phyloP scores from a whole-genome alignment of 2,888 invertebrate species.

The Dasypolia templi region DNA sequence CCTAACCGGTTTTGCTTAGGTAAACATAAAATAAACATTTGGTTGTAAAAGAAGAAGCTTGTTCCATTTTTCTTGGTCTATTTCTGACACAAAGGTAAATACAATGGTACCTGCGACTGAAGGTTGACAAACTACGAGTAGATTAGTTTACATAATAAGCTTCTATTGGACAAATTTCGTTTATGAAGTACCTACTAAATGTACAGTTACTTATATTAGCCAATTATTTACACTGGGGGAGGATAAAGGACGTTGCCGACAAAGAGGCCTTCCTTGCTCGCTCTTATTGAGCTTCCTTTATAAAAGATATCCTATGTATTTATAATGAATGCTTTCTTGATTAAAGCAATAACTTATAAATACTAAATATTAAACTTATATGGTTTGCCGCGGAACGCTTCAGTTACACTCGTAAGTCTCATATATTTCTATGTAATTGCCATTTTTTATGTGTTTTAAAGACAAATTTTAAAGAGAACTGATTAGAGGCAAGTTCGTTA shows the following conservation, averaged over 20 bases:
- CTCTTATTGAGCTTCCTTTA: constrained; percentile 52
- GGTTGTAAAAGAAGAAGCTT: constrained; percentile 22
- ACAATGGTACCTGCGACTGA: constrained; percentile 26
- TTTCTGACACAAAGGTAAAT: constrained; percentile 40
- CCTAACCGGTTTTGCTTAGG: constrained; percentile 6
- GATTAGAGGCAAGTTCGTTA: constrained; percentile 55
- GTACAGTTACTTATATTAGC: constrained; percentile 37
- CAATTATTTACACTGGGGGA: constrained; percentile 51
- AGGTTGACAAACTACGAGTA: constrained; percentile 43
- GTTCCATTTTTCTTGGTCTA: constrained; percentile 48
- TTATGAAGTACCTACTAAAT: constrained; percentile 16
- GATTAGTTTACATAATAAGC: constrained; percentile 45
- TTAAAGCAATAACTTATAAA: constrained; percentile 48
- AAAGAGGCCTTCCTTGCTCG: constrained; percentile 38
- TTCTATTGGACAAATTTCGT: constrained; percentile 49
- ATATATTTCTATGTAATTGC: constrained; percentile 16
- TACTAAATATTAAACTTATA: no score
- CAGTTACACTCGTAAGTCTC: not conserved
- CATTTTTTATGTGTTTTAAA: constrained; percentile 8
- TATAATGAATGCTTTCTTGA: constrained; percentile 55
- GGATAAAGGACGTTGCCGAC: constrained; percentile 47
- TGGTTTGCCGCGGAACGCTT: not conserved
- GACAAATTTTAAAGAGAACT: constrained; percentile 1
- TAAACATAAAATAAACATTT: constrained; percentile 42
- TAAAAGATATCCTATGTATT: constrained; percentile 51